Evolutionary conservation across 2,797 vertebrate species (phyloP).

Genomic region (Sebastes alutus): DNA sequence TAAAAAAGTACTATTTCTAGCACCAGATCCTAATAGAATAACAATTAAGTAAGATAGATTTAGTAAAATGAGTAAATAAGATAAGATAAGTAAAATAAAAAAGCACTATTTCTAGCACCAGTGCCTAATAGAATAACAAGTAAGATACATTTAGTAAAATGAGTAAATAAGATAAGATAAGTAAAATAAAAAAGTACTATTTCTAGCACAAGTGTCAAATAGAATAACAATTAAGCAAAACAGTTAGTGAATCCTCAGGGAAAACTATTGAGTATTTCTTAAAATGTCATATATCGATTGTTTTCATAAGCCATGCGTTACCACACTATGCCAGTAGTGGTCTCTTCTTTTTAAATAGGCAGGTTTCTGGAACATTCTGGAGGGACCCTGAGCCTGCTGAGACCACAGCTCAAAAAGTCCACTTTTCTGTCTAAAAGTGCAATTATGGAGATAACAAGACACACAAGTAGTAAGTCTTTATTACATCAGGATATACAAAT

Average conservation of each 20-base stretch:
- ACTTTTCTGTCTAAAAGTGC: not conserved
- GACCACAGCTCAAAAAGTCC: not conserved
- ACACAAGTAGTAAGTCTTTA: conserved; percentile 67
- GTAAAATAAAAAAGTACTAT: too few species aligned
- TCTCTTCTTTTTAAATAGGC: not conserved
- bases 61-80: too few species aligned
- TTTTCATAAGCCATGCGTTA: not conserved
- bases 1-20: too few species aligned
- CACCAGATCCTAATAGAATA: too few species aligned
- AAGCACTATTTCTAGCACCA: too few species aligned
- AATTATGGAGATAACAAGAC: conserved; percentile 19
- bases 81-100: too few species aligned
- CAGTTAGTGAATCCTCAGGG: not conserved
- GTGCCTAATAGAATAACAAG: too few species aligned
- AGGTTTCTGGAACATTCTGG: conserved; percentile 67
- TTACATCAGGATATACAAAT: conserved; percentile 72
- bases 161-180: too few species aligned
- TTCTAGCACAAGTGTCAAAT: too few species aligned
- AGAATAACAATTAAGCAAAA: not conserved
- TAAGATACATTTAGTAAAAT: too few species aligned
- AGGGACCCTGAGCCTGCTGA: conserved; percentile 22
- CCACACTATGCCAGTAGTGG: not conserved
- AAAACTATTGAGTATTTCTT: not conserved
- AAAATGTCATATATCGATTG: not conserved
- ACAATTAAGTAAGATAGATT: too few species aligned